These are phyloP conservation scores for Artibeus jamaicensis DNA, from an alignment of 2,797 vertebrate species.

Conservation along the genomic window DNA sequence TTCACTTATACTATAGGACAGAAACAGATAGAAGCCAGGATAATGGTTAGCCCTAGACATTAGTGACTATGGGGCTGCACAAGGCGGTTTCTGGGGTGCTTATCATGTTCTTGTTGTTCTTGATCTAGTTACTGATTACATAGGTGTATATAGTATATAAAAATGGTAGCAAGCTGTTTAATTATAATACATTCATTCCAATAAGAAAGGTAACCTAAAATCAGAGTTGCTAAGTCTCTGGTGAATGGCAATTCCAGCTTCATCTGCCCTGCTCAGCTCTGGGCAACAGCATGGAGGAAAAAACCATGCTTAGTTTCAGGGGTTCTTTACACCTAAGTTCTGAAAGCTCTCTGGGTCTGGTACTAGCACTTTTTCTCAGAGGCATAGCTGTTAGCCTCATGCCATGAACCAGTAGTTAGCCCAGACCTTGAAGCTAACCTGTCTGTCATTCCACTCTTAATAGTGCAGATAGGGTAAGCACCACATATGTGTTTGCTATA, in stretches of 20 bases:
- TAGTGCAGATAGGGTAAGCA: not conserved
- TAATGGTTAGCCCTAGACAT: not conserved
- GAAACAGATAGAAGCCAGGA: not conserved
- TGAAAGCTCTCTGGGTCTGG: not conserved
- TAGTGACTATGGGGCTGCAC: not conserved
- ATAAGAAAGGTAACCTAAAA: conserved; percentile 13
- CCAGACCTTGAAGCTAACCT: not conserved
- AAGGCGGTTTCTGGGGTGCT: not conserved
- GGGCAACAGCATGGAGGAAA: not conserved
- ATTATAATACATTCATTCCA: not conserved
- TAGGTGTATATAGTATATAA: not conserved
- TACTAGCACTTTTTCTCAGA: not conserved
- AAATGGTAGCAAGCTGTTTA: not conserved
- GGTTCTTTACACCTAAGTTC: not conserved
- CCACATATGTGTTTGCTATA: not conserved
- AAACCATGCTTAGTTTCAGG: not conserved
- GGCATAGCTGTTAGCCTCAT: not conserved
- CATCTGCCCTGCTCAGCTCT: not conserved
- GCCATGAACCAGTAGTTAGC: not conserved
- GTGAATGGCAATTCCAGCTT: not conserved
- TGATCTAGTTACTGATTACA: not conserved
- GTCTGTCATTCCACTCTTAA: not conserved
- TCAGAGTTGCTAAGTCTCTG: not conserved
- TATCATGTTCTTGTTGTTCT: not conserved
- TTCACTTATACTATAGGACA: not conserved